Base-by-base conservation (phyloP, 2,797 vertebrate genomes). In the Hypotaenidia okinawae region DNA sequence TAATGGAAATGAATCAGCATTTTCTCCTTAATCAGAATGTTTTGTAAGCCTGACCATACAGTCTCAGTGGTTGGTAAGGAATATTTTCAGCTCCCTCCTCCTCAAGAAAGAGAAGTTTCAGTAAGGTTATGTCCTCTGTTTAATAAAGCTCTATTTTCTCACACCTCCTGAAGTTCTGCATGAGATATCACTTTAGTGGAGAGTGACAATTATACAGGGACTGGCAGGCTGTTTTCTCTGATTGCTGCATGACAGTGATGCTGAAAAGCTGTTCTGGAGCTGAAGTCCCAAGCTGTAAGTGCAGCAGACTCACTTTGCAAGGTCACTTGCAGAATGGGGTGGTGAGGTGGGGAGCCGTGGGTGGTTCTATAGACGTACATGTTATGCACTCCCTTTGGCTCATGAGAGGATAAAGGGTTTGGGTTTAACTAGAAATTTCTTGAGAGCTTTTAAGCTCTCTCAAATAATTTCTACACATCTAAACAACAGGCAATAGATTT, bases 121-220 rank as follows among this genome's bases (percentile, higher is more conserved):
- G 32, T 5, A 68, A 94, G 90, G 51, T 84, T 76, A 47, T 92
- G 73, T 80, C 77, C 70, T 93, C 66, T 95, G 32, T 79, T 97
- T 97, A 91, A 79, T 78, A 68, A 95, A 78, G 87, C 84, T 96
- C 88, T 91, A 69, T 91, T 97, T 97, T 95, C 62, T 91, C 76
- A 86, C 84, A 57, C 63, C 59, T 97, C 94, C 89, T 72, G 91
- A 95, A 95, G 84, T 74, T 87, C 77, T 88, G 23, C 47, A 41
- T 75, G 62, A 27, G 80, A 86, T 85, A 90, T 84, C 74, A 89
- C 66, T 85, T 90, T 13, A 74, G 69, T 7, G 17, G 57, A 84
- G 15, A 70, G 76, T 80, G 33, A 87, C 81, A 94, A 95, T 94
- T 96, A 95, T 49, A 94, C 67, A 81, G 41, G 55, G 76, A 95